Evolutionary conservation across 2,113 vertebrate species (phyloP).

Genomic region (Otolemur garnettii): DNA sequence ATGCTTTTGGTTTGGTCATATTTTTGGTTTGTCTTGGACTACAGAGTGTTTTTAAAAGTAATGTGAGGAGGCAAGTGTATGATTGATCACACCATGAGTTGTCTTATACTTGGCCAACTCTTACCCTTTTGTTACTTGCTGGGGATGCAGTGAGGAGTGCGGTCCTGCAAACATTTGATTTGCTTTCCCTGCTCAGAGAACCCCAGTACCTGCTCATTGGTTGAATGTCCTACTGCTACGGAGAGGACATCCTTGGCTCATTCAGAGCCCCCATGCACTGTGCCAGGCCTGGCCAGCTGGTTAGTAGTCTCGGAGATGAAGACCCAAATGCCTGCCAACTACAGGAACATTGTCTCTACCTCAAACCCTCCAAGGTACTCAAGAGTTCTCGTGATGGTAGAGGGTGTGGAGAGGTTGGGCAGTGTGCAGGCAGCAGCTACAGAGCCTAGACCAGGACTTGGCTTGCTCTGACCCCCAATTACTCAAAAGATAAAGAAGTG

Average conservation of each 20-base stretch:
- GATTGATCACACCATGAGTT: background rate
- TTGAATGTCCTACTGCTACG: background rate
- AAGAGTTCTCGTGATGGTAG: background rate
- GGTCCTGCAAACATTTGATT: background rate
- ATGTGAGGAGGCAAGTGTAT: background rate
- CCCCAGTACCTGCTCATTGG: background rate
- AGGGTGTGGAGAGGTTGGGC: background rate
- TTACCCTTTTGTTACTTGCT: background rate
- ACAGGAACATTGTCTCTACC: background rate
- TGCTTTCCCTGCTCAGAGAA: background rate
- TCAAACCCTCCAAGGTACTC: background rate
- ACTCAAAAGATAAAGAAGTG: conserved; percentile 16
- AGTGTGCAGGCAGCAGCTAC: background rate
- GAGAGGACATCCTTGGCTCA: background rate
- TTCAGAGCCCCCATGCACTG: background rate
- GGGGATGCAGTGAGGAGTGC: background rate
- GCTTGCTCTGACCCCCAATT: background rate
- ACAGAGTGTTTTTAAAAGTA: conserved; percentile 60
- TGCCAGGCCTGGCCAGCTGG: background rate
- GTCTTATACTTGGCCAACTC: conserved; percentile 12
- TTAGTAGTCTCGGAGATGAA: background rate
- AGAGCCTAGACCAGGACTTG: conserved; percentile 12
- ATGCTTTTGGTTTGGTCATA: background rate
- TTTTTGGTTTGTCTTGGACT: background rate
- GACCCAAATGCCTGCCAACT: background rate